Conservation (phyloP, 2,797 vertebrate species). For the Cryptoprocta ferox region DNA sequence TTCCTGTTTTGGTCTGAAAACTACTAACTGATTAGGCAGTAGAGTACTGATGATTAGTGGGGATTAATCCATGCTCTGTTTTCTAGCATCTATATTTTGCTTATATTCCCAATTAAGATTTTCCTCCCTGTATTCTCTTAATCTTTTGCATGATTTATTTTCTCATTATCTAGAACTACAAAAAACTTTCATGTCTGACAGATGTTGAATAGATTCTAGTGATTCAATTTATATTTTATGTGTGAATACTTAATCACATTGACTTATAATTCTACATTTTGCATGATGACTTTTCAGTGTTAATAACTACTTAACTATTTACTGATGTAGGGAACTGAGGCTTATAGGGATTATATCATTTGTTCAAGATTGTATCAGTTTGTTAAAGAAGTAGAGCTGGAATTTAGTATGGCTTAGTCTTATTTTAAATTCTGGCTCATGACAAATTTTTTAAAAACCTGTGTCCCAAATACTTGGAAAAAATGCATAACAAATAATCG, state of each 20-base stretch:
- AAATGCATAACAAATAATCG: constrained; percentile 13
- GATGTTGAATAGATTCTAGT: constrained; percentile 10
- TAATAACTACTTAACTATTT: not conserved
- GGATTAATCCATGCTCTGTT: not conserved
- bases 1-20: constrained; percentile 13
- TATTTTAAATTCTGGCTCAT: not conserved
- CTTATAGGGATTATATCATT: not conserved
- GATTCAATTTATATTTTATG: constrained; percentile 15
- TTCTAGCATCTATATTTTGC: not conserved
- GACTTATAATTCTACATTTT: not conserved
- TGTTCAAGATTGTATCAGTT: not conserved
- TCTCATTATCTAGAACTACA: not conserved
- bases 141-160: constrained; percentile 30
- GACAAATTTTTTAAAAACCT: not conserved
- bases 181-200: not conserved
- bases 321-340: not conserved
- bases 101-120: not conserved
- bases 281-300: not conserved
- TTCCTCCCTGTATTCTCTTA: not conserved
- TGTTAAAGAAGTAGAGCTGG: not conserved
- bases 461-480: not conserved
- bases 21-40: not conserved
- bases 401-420: not conserved
- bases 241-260: constrained; percentile 28
- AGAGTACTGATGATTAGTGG: not conserved